A percentile compares a stretch with the other conserved stretches of the same genome.
phyloP scores from a whole-genome alignment of 2,888 invertebrate species.

The Thera britannica region DNA sequence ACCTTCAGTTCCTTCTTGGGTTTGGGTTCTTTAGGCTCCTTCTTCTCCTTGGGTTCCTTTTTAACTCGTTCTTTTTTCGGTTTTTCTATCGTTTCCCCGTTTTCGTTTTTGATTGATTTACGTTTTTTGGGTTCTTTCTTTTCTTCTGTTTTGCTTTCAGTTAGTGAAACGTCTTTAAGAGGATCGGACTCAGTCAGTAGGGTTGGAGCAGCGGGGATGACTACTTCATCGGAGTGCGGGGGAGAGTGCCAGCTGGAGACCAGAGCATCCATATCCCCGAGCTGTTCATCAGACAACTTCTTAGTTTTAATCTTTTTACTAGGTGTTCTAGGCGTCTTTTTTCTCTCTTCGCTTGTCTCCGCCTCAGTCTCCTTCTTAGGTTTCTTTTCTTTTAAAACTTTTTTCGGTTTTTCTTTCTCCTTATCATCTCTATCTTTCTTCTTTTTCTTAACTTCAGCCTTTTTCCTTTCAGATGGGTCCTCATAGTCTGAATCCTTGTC shows the following conservation, averaged over 20 bases:
- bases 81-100: slow-evolving; percentile 49
- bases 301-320: slow-evolving; percentile 62
- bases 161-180: slow-evolving; percentile 12
- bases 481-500: slow-evolving; percentile 79
- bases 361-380: slow-evolving; percentile 37
- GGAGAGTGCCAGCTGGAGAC: slow-evolving; percentile 74
- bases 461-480: slow-evolving; percentile 53
- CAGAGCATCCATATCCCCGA: slow-evolving; percentile 66
- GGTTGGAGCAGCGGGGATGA: slow-evolving; percentile 46
- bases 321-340: slow-evolving; percentile 43
- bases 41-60: slow-evolving; percentile 51
- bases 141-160: slow-evolving; percentile 20
- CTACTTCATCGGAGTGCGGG: slow-evolving; percentile 57
- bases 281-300: slow-evolving; percentile 66
- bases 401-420: slow-evolving; percentile 55
- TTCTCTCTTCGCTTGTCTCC: slow-evolving; percentile 40
- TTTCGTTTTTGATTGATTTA: slow-evolving; percentile 52
- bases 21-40: slow-evolving; percentile 49
- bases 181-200: slow-evolving; percentile 34
- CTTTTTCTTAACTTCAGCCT: slow-evolving; percentile 42
- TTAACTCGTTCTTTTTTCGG: slow-evolving; percentile 59
- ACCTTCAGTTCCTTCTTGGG: slow-evolving; percentile 49
- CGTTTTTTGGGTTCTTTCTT: slow-evolving; percentile 67
- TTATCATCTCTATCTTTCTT: slow-evolving; percentile 49
- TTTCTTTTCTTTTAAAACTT: slow-evolving; percentile 38